Evolutionary conservation across 2,797 vertebrate genomes (phyloP).

Genomic region (Lindbergichthys nudifrons): DNA sequence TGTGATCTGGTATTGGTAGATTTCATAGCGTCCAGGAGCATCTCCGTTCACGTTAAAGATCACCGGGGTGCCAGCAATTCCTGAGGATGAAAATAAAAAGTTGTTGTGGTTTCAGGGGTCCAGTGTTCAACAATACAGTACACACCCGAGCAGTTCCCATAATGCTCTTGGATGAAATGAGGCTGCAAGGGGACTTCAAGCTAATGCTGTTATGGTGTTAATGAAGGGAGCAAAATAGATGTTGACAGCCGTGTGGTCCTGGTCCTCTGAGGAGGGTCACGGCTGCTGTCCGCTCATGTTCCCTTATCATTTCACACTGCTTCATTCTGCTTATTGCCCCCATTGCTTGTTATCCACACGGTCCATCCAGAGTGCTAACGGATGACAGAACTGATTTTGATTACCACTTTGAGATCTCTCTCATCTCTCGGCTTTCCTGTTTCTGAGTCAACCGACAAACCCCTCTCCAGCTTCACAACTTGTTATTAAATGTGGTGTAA

Average conservation of each 20-base stretch:
- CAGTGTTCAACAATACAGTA: background rate
- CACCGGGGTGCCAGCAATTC: constrained; percentile 94
- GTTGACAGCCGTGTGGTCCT: constrained; percentile 73
- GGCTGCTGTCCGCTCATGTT: constrained; percentile 75
- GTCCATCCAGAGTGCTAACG: constrained; percentile 64
- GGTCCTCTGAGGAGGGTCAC: constrained; percentile 63
- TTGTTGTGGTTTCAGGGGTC: background rate
- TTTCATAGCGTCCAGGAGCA: constrained; percentile 93
- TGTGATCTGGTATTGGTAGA: constrained; percentile 95
- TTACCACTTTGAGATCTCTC: constrained; percentile 68
- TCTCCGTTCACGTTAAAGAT: constrained; percentile 96
- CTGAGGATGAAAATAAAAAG: constrained; percentile 68
- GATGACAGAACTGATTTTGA: constrained; percentile 74
- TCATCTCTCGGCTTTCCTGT: constrained; percentile 32
- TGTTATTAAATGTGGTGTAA: constrained; percentile 48
- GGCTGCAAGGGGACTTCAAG: constrained; percentile 36
- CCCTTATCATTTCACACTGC: constrained; percentile 75
- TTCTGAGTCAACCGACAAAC: constrained; percentile 39
- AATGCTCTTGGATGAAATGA: constrained; percentile 46
- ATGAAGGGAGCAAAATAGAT: constrained; percentile 67
- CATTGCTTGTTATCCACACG: constrained; percentile 64
- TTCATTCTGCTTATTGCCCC: constrained; percentile 75
- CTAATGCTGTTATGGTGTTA: constrained; percentile 47
- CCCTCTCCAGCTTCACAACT: constrained; percentile 39
- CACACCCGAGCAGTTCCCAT: constrained; percentile 22